These are phyloP conservation scores for Formica exsecta DNA, from an alignment of 1,140 invertebrate species.

Conservation along the genomic window DNA sequence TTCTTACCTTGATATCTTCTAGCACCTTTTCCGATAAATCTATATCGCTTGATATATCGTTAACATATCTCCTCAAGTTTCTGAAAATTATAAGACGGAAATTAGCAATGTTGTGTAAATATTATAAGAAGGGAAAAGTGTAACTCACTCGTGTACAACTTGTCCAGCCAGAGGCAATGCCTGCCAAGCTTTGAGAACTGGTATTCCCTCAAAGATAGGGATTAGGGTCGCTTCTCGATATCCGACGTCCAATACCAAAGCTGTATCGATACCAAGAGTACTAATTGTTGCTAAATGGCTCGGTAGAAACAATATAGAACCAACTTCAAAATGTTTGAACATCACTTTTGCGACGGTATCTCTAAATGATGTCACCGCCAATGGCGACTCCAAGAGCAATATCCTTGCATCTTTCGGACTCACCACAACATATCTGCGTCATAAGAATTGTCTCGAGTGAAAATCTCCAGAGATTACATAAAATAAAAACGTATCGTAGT, in stretches of 20 bases:
- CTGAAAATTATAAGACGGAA: slow-evolving; percentile 63
- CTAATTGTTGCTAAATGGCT: slow-evolving; percentile 93
- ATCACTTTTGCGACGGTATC: slow-evolving; percentile 96
- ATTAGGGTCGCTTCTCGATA: slow-evolving; percentile 93
- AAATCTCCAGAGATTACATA: background rate
- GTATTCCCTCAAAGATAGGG: slow-evolving; percentile 94
- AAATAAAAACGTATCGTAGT: background rate
- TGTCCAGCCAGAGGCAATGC: slow-evolving; percentile 91
- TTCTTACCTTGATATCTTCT: slow-evolving; percentile 91
- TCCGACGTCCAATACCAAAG: slow-evolving; percentile 95
- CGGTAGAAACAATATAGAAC: slow-evolving; percentile 89
- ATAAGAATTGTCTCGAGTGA: slow-evolving; percentile 27
- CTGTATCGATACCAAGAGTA: slow-evolving; percentile 92
- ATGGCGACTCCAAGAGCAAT: slow-evolving; percentile 95
- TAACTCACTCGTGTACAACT: slow-evolving; percentile 89
- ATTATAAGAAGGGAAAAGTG: background rate
- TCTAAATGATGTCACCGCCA: slow-evolving; percentile 93
- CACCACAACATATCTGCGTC: slow-evolving; percentile 92
- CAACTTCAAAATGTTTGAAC: slow-evolving; percentile 97
- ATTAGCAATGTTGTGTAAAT: background rate
- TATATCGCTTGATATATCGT: slow-evolving; percentile 78
- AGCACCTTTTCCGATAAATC: slow-evolving; percentile 87
- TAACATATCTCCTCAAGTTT: slow-evolving; percentile 77
- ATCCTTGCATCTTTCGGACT: slow-evolving; percentile 97
- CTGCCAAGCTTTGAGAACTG: slow-evolving; percentile 93